These are phyloP conservation scores for Acrossocheilus wenchowensis DNA, from an alignment of 2,797 vertebrate species.

Conservation along the genomic window DNA sequence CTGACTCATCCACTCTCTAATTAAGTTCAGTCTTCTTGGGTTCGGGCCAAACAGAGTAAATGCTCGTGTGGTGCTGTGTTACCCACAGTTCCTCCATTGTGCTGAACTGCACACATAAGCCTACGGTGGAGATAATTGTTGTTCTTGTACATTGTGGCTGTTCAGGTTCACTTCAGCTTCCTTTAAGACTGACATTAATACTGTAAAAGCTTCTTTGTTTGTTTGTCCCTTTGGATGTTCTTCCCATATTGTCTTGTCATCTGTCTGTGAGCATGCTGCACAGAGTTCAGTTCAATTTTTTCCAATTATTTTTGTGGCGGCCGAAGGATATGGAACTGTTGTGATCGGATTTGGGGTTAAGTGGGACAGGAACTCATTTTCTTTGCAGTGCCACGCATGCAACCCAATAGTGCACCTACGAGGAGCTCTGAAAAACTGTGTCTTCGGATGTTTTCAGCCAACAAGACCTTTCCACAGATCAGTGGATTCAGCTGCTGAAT, in stretches of 20 bases:
- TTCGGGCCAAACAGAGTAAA: background rate
- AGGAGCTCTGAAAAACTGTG: background rate
- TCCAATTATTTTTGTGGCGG: background rate
- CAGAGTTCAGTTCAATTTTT: background rate
- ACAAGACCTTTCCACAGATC: background rate
- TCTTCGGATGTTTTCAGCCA: background rate
- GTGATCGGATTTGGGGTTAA: background rate
- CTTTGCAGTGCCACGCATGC: background rate
- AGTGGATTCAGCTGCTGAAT: background rate
- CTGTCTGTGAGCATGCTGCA: background rate
- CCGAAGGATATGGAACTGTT: background rate
- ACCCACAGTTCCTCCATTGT: constrained; percentile 2
- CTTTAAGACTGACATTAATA: background rate
- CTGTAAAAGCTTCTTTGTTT: background rate
- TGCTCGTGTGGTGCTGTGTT: constrained; percentile 33
- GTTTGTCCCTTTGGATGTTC: background rate
- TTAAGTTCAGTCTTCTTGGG: constrained; percentile 38
- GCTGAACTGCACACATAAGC: constrained; percentile 11
- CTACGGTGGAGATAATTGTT: background rate
- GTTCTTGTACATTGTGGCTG: constrained; percentile 12
- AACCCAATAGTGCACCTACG: background rate
- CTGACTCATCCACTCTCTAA: constrained; percentile 29
- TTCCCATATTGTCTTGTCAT: background rate
- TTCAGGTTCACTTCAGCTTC: background rate
- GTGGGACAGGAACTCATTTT: background rate